Base-by-base conservation (phyloP, 2,888 invertebrate species). In the Formica aserva region DNA sequence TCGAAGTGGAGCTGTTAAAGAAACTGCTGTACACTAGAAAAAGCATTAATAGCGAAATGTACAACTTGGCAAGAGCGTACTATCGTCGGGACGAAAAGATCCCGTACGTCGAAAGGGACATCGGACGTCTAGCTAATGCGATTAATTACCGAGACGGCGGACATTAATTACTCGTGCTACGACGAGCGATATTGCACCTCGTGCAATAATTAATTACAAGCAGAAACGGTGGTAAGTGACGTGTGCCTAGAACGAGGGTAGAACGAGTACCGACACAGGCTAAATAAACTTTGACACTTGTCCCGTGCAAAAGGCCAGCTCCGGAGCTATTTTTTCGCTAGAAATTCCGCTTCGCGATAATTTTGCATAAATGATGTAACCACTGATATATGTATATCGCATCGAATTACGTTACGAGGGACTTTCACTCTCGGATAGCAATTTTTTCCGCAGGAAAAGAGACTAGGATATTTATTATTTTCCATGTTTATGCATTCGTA, bases 111-210 rank as follows among this genome's bases (percentile, higher is more conserved):
- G 63, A 55, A 76, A 15, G 41, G 55, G 76, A 57, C 71, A 63
- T 85, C 75, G 60, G 52, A 66, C 71, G 85, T 86, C 85, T 72
- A 67, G 83, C 66, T 60, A 60, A 32, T 3, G 83, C 85, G 76
- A 89, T 89, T 89, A 89, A 89, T 89, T 83, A 85, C 88, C 72
- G 81, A 87, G 85, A 87, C 88, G 85, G 76, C 85, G 77, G 87
- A 88, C 89, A 89, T 89, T 89, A 89, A 89, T 89, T 89, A 87
- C 85, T 60, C 69, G 84, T 85, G 85, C 85, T 80, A 77, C 85
- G 88, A 84, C 65, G 66, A 85, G 78, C 72, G 67, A 60, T 69
- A 65, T 77, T 67, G 78, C 29, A 80, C 35, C 72, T 62, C 67
- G 83, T 18, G 78, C 22, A 83, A 85, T 83, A 86, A 89, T 89